phyloP scores from a whole-genome alignment of 2,888 invertebrate species.

The Eucera pruinosa region DNA sequence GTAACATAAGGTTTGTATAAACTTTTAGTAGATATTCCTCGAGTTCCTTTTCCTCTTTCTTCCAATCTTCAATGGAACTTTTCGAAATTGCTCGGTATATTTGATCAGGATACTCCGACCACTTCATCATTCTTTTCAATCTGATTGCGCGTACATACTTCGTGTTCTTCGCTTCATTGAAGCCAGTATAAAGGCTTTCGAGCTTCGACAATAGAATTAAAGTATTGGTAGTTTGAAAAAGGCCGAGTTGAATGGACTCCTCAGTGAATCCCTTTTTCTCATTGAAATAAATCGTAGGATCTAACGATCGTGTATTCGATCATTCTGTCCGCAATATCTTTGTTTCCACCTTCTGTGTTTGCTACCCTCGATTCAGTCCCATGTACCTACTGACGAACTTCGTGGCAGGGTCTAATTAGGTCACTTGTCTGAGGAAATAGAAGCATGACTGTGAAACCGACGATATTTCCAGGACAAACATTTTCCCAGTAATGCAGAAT shows the following conservation, averaged over 20 bases:
- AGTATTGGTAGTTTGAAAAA: neutral
- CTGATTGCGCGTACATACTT: neutral
- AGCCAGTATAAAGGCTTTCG: neutral
- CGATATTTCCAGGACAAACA: constrained; percentile 48
- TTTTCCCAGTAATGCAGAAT: constrained; percentile 32
- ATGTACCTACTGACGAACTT: constrained; percentile 44
- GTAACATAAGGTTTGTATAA: too few species aligned
- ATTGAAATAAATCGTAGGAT: neutral
- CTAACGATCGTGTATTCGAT: constrained; percentile 37
- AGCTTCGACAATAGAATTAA: neutral
- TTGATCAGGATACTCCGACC: neutral
- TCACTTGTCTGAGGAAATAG: constrained; percentile 47
- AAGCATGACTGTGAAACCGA: constrained; percentile 36
- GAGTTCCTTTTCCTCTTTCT: neutral
- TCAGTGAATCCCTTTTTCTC: neutral
- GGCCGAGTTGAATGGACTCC: neutral
- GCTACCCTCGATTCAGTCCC: constrained; percentile 18
- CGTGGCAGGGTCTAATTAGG: constrained; percentile 44
- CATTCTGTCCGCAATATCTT: constrained; percentile 19
- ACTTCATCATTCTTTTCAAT: neutral
- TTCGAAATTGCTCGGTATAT: neutral
- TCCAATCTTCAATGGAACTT: neutral
- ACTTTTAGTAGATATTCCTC: too few species aligned
- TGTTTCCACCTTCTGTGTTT: constrained; percentile 7
- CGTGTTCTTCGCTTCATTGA: neutral